Conservation (phyloP, 2,113 vertebrate genomes). For the Dunckerocampus dactyliophorus region DNA sequence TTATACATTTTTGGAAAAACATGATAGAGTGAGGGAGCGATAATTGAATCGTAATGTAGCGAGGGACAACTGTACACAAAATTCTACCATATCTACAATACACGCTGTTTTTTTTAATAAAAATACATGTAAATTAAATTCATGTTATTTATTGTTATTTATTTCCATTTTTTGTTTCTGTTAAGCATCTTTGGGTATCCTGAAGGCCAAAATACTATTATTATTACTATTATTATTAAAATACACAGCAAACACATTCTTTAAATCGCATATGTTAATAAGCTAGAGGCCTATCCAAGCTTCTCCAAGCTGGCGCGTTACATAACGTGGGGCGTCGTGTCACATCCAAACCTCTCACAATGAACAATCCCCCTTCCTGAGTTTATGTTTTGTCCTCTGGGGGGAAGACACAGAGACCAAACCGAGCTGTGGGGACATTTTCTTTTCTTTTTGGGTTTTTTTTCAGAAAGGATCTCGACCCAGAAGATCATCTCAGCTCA, state of each 20-base stretch:
- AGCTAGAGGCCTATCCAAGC: conserved; percentile 50
- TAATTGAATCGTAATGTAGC: no score
- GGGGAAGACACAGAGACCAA: conserved; percentile 61
- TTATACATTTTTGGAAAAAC: no score
- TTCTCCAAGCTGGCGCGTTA: conserved; percentile 60
- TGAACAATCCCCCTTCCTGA: conserved; percentile 71
- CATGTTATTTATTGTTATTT: neutral
- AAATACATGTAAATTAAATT: no score
- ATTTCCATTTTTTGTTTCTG: neutral
- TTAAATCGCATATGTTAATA: neutral
- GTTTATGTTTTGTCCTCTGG: conserved; percentile 55
- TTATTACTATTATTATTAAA: no score
- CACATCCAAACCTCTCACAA: conserved; percentile 59
- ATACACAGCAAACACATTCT: no score
- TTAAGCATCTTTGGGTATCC: neutral
- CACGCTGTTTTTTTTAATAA: no score
- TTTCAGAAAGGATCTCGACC: conserved; percentile 22
- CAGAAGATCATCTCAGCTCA: conserved; percentile 14
- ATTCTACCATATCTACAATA: no score
- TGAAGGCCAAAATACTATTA: no score
- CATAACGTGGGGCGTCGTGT: conserved; percentile 53
- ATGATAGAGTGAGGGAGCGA: no score
- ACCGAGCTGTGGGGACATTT: conserved; percentile 45
- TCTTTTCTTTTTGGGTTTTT: no score
- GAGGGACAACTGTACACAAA: no score